Conservation (phyloP, 2,888 invertebrate genomes). For the Tetropium fuscum region DNA sequence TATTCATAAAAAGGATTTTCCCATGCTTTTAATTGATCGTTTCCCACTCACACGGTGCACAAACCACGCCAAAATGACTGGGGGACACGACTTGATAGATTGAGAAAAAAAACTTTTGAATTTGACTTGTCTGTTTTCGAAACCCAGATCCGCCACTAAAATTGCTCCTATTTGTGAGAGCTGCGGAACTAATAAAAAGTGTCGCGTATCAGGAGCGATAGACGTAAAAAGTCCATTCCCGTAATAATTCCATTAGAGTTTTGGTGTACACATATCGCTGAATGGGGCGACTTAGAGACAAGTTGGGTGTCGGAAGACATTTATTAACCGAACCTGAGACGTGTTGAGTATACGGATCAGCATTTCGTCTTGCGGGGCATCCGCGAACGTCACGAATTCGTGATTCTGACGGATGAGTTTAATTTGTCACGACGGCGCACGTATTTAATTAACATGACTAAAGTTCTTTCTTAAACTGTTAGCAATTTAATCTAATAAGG, state of each 20-base stretch:
- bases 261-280: slow-evolving; percentile 24
- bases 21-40: too few species aligned
- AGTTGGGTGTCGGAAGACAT: slow-evolving; percentile 41
- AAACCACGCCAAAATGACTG: too few species aligned
- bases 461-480: slow-evolving; percentile 55
- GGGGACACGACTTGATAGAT: too few species aligned
- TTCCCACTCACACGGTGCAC: too few species aligned
- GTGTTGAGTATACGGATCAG: slow-evolving; percentile 46
- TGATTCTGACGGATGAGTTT: slow-evolving; percentile 58
- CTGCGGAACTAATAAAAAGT: not conserved
- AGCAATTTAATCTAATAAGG: slow-evolving; percentile 54
- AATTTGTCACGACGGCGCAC: slow-evolving; percentile 60
- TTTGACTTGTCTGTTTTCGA: too few species aligned
- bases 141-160: too few species aligned
- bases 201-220: not conserved
- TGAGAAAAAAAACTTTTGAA: too few species aligned
- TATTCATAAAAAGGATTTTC: too few species aligned
- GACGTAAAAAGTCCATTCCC: slow-evolving; percentile 1
- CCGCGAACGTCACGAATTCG: slow-evolving; percentile 47
- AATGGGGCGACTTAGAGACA: slow-evolving; percentile 3
- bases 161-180: not conserved
- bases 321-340: slow-evolving; percentile 48
- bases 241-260: slow-evolving; percentile 36
- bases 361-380: slow-evolving; percentile 10
- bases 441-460: slow-evolving; percentile 63